Conservation (phyloP, 2,797 vertebrate species). For the Falco peregrinus region DNA sequence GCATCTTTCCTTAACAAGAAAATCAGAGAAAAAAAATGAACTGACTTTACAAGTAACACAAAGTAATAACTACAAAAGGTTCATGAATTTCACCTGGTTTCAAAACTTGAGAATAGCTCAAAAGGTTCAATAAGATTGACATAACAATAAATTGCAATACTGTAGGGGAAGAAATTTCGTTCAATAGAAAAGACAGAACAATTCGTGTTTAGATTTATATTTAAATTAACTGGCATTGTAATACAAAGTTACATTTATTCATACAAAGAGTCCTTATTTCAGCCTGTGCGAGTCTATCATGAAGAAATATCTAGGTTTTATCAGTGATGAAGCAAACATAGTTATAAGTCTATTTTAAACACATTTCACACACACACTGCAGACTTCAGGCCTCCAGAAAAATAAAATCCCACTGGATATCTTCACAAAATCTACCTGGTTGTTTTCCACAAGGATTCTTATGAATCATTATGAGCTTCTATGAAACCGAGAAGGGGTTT, state of each 20-base stretch:
- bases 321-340: background rate
- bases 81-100: background rate
- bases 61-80: background rate
- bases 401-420: background rate
- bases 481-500: rapidly evolving
- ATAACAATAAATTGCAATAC: background rate
- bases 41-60: background rate
- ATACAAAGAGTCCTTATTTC: background rate
- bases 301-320: background rate
- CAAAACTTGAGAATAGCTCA: slow-evolving; percentile 1
- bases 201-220: slow-evolving; percentile 31
- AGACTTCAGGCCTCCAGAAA: slow-evolving; percentile 19
- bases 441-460: slow-evolving; percentile 5
- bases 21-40: background rate
- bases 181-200: background rate
- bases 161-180: background rate
- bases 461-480: background rate
- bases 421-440: background rate
- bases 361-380: background rate
- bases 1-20: background rate
- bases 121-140: slow-evolving; percentile 4
- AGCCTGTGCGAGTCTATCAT: background rate
- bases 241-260: background rate
- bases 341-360: background rate
- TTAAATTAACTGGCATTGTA: slow-evolving; percentile 3